Evolutionary conservation across 2,113 vertebrate species (phyloP), one percentile per base, ranked within the genome.

Genomic region (Callithrix jacchus): DNA sequence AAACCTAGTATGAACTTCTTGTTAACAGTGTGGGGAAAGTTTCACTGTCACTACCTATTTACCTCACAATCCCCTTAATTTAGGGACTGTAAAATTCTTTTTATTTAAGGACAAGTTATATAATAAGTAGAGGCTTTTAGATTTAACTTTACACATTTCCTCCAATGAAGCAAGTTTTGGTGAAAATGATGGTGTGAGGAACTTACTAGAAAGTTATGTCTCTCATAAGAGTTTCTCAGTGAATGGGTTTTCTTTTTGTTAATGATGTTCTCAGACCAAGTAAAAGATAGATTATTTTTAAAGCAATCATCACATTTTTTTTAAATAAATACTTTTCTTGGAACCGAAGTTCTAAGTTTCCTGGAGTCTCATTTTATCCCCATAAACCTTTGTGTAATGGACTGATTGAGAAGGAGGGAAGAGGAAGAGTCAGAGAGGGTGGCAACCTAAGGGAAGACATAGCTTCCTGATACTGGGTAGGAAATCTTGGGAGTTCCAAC

Each of bases 81-180:
- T 92, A 12, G 6, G 49, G 40, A 76, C 49, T 70, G 37, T 8
- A 82, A 30, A 77, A 68, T 94, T 87, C 42, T 80, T 91, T 54
- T 52, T 37, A 94, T 80, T 73, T 93, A 91, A 89, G 52, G 64
- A 76, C 95, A 97, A 97, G 27, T n/a, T 49, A 13, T 14, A 0
- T 71, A 80, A 64, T 5, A 93, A 93, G 73, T 40, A 74, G 35
- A 10, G 25, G 2, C 8, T 18, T 93, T 89, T 42, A 16, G 4
- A 13, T 87, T 11, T 56, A 64, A 82, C 47, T 92, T 90, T 10
- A 17, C n/a, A 84, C 5, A 11, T 83, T 77, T 79, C 5, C n/a
- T 93, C 35, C 49, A 87, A 2, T 10, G 5, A 56, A 23, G 37
- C 79, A 96, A 37, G 2, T 80, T 89, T 93, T 92, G 79, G 14